These are phyloP conservation scores for Drosophila demipolita DNA, from an alignment of 2,888 invertebrate species.

Conservation along the genomic window DNA sequence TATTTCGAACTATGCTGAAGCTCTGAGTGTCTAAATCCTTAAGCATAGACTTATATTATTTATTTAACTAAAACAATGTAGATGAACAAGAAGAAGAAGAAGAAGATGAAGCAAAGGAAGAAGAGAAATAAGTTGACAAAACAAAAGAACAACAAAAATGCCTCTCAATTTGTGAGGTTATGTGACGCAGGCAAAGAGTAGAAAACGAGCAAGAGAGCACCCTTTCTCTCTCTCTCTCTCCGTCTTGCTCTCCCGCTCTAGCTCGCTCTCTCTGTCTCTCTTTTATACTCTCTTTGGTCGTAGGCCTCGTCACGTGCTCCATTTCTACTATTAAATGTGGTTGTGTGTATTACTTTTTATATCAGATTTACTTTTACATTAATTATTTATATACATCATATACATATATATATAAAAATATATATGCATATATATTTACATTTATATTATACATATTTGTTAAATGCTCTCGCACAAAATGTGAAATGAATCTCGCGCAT, in stretches of 20 bases:
- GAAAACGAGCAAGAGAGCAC: slow-evolving; percentile 1
- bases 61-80: slow-evolving; percentile 31
- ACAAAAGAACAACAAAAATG: not conserved
- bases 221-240: not conserved
- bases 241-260: not conserved
- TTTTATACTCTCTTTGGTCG: not conserved
- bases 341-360: slow-evolving; percentile 78
- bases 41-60: slow-evolving; percentile 56
- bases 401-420: slow-evolving; percentile 10
- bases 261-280: not conserved
- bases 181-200: slow-evolving; percentile 2
- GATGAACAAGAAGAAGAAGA: not conserved
- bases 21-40: slow-evolving; percentile 73
- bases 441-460: slow-evolving; percentile 27
- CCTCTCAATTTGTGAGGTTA: slow-evolving; percentile 27
- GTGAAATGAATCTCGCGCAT: slow-evolving; percentile 64
- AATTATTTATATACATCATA: slow-evolving; percentile 35
- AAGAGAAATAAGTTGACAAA: not conserved
- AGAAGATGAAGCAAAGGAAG: not conserved
- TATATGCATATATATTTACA: slow-evolving; percentile 10
- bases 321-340: slow-evolving; percentile 71
- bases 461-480: slow-evolving; percentile 62
- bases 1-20: slow-evolving; percentile 71
- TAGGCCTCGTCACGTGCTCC: slow-evolving; percentile 39
- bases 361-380: slow-evolving; percentile 53